Conservation (phyloP, 2,797 vertebrate genomes). For the Oophaga sylvatica region DNA sequence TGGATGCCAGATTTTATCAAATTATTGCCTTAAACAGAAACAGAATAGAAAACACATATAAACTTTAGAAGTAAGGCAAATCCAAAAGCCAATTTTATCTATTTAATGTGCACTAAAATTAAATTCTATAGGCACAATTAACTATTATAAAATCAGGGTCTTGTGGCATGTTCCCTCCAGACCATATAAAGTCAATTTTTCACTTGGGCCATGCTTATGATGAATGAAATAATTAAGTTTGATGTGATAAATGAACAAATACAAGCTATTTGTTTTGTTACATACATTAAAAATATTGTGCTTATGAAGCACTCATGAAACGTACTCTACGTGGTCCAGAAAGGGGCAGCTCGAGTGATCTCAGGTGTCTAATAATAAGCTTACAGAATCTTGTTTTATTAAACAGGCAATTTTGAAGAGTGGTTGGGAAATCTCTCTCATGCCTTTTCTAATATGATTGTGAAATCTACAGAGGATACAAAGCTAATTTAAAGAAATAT, state of each 20-base stretch:
- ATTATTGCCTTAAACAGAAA: too few relatives aligned
- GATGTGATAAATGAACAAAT: not conserved
- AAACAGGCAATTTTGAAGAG: constrained; percentile 23
- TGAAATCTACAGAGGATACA: constrained; percentile 15
- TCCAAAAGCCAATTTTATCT: not conserved
- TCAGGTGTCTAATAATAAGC: constrained; percentile 38
- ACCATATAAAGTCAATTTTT: not conserved
- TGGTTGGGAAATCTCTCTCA: constrained; percentile 17
- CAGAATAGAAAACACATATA: not conserved
- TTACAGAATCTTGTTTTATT: constrained; percentile 33
- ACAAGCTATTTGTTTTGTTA: not conserved
- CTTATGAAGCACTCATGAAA: constrained; percentile 11
- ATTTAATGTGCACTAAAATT: not conserved
- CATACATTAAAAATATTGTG: constrained; percentile 1
- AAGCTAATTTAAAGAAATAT: constrained; percentile 35
- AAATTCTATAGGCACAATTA: not conserved
- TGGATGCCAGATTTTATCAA: too few relatives aligned
- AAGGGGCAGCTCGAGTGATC: not conserved
- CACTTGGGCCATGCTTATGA: not conserved
- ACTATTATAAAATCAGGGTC: not conserved
- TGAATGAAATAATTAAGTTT: not conserved
- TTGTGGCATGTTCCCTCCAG: not conserved
- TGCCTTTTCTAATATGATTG: constrained; percentile 37
- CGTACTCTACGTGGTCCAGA: not conserved
- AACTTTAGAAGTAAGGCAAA: not conserved